phyloP scores from a whole-genome alignment of 1,140 invertebrate species.

The Epicauta chinensis region DNA sequence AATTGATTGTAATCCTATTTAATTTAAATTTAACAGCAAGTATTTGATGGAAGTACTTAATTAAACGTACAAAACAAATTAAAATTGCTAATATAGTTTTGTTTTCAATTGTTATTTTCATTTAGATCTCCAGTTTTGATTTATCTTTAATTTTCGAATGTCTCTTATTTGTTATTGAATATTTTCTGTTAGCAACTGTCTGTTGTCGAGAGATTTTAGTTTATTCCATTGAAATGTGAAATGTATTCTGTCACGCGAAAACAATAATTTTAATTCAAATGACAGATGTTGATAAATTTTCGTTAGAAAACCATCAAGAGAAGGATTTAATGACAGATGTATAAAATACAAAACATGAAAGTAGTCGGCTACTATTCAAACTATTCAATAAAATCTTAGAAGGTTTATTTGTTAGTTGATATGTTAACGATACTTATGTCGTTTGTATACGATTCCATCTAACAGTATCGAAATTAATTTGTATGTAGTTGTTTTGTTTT shows the following conservation, averaged over 20 bases:
- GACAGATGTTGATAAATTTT: background rate
- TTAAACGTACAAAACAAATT: no score
- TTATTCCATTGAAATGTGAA: no score
- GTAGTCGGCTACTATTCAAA: conserved; percentile 7
- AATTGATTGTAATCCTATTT: no score
- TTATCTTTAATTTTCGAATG: no score
- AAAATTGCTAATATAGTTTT: no score
- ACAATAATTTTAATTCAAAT: background rate
- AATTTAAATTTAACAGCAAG: no score
- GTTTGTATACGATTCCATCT: conserved; percentile 4
- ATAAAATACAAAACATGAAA: conserved; percentile 21
- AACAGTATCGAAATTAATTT: conserved; percentile 1
- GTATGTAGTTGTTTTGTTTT: conserved; percentile 17
- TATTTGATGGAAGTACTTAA: no score
- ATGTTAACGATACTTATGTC: background rate
- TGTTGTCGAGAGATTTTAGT: no score
- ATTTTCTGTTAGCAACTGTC: no score
- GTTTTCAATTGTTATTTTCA: no score
- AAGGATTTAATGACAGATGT: conserved; percentile 19
- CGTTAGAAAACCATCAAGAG: conserved; percentile 12
- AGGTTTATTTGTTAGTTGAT: conserved; percentile 3
- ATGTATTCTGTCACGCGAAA: background rate
- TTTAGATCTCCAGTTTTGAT: no score
- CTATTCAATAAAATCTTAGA: conserved; percentile 12
- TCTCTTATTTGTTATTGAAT: no score